Conservation (phyloP, 2,888 invertebrate genomes). For the Galeopsomyia nigrocyanea region DNA sequence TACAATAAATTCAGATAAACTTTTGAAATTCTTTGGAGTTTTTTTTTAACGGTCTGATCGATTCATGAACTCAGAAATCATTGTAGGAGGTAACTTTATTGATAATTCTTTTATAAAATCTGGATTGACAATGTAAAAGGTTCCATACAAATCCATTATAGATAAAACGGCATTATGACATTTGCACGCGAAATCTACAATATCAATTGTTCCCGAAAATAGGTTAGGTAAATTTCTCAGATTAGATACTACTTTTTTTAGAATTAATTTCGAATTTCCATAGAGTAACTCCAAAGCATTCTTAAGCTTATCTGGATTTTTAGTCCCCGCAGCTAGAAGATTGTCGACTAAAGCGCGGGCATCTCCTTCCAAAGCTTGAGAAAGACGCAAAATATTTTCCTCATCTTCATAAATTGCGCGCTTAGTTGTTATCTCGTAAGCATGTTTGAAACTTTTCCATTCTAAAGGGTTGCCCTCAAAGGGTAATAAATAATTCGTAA, state of each 20-base stretch:
- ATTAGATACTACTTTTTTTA: background rate
- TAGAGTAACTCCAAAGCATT: background rate
- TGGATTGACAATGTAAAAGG: too few relatives aligned
- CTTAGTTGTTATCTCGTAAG: conserved; percentile 19
- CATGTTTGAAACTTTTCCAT: conserved; percentile 17
- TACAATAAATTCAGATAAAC: too few relatives aligned
- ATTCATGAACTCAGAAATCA: too few relatives aligned
- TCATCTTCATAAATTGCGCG: conserved; percentile 7
- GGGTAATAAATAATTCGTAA: too few relatives aligned
- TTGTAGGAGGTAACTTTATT: too few relatives aligned
- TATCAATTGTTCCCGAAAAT: background rate
- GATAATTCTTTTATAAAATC: too few relatives aligned
- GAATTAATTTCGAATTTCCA: conserved; percentile 5
- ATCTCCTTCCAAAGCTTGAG: conserved; percentile 6
- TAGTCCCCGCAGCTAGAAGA: background rate
- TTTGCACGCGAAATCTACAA: conserved; percentile 13
- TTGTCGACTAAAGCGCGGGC: background rate
- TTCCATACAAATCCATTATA: conserved; percentile 11
- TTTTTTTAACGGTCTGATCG: too few relatives aligned
- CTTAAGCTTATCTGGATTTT: too few relatives aligned
- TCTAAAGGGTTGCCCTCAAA: conserved; percentile 27
- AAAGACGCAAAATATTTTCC: conserved; percentile 26
- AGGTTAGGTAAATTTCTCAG: background rate
- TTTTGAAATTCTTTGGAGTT: too few relatives aligned
- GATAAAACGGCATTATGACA: conserved; percentile 27